phyloP scores from a whole-genome alignment of 2,113 vertebrate species.

The Seriola dumerili region DNA sequence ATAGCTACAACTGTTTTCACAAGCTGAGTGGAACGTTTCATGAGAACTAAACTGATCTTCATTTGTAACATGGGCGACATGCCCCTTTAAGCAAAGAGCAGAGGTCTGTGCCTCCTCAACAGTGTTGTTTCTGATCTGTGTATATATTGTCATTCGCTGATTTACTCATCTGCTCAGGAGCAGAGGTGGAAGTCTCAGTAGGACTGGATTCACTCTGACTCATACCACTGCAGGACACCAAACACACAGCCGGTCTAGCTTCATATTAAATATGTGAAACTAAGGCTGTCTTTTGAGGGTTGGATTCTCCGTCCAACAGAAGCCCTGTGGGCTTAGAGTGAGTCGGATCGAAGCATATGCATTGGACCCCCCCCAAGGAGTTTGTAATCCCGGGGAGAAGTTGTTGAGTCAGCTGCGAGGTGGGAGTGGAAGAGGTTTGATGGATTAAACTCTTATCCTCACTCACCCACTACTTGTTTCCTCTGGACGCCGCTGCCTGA shows the following conservation, averaged over 20 bases:
- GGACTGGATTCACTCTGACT: conserved; percentile 43
- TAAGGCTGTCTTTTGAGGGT: conserved; percentile 6
- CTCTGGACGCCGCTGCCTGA: conserved; percentile 49
- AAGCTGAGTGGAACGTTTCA: background rate
- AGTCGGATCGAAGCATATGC: conserved; percentile 8
- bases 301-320: conserved; percentile 16
- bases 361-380: conserved; percentile 29
- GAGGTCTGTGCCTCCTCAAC: conserved; percentile 30
- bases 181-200: conserved; percentile 39
- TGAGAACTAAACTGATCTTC: background rate
- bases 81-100: conserved; percentile 28
- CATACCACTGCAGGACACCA: conserved; percentile 21
- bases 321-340: conserved; percentile 25
- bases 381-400: conserved; percentile 70
- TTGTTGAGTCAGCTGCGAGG: conserved; percentile 74
- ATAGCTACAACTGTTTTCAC: conserved; percentile 8
- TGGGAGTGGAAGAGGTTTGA: conserved; percentile 74
- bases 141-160: conserved; percentile 26
- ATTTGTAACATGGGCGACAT: background rate
- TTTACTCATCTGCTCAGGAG: conserved; percentile 24
- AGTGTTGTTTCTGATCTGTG: conserved; percentile 17
- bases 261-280: conserved; percentile 40
- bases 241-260: background rate
- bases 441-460: conserved; percentile 80
- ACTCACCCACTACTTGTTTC: conserved; percentile 63